Base-by-base conservation (phyloP, 2,888 invertebrate genomes). In the Acholoe squamosa region DNA sequence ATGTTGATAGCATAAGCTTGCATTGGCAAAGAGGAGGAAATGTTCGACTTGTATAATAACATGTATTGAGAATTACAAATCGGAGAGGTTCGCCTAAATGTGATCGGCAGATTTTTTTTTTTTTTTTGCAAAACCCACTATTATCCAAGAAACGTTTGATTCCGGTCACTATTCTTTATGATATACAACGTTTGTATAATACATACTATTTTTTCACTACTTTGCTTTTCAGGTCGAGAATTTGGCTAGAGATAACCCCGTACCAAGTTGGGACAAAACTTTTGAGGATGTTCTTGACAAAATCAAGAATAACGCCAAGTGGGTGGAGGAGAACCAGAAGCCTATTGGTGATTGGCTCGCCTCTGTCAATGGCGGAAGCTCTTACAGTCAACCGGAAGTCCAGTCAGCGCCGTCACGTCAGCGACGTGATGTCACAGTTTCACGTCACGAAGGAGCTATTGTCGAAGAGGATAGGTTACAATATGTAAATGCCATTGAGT, bases 311-410 rank as follows among this genome's bases (percentile, higher is more conserved):
- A 86, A 86, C 52, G 56, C 28, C 14, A 7, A 54, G 33, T 86
- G 86, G 86, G 12, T 86, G 86, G 52, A 52, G 22, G 54, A n/a
- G 5, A 86, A 54, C 54, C 14, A n/a, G 31, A 54, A 54, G 33
- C 86, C 86, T 0, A 86, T 86, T 12, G 52, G 31, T 31, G 86
- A 86, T 19, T 86, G 86, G 86, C 52, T 86, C 10, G 3, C 28
- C 7, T 25, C 28, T 12, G 86, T 86, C 54, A 86, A 86, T 28
- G 1, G 28, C 0, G 86, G 86, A 19, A 19, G 3, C 25, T 19
- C 76, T 16, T n/a, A 61, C 61, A 61, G n/a, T n/a, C 7, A 14
- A n/a, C 76, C 76, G 31, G 28, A 25, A 76, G 31, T 76, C 28
- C 0, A 5, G 16, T 31, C 28, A 19, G 31, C 76, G 16, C 76